A percentile compares a stretch with the other conserved stretches of the same genome.
phyloP scores from a whole-genome alignment of 2,888 invertebrate genomes.

The Diaprepes abbreviatus region DNA sequence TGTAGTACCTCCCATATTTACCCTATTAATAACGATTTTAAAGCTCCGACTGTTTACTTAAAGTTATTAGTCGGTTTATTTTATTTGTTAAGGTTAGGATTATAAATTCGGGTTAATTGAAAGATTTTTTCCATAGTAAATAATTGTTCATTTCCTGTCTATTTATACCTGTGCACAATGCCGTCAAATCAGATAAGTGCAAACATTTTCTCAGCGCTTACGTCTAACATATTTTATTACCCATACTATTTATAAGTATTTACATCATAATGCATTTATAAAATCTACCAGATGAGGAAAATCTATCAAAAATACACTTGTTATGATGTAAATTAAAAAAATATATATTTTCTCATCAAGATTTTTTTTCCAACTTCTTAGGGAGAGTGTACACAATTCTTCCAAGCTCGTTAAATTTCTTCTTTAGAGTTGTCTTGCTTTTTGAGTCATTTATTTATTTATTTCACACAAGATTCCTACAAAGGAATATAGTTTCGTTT shows the following conservation, averaged over 20 bases:
- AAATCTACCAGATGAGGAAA: not conserved
- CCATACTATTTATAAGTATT: not conserved
- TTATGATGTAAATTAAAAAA: no score
- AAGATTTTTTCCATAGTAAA: slow-evolving; percentile 9
- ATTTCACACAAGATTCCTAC: no score
- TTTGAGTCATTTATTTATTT: no score
- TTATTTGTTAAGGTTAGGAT: not conserved
- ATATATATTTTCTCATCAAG: no score
- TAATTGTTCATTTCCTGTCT: slow-evolving; percentile 16
- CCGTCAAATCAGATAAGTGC: not conserved
- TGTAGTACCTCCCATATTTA: slow-evolving; percentile 5
- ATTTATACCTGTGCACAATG: slow-evolving; percentile 15
- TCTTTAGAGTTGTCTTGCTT: no score
- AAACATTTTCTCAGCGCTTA: not conserved
- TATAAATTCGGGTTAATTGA: slow-evolving; percentile 21
- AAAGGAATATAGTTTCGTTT: no score
- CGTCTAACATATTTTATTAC: slow-evolving; percentile 7
- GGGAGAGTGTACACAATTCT: no score
- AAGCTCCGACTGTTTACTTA: not conserved
- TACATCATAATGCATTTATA: not conserved
- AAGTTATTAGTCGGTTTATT: slow-evolving; percentile 11
- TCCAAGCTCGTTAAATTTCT: no score
- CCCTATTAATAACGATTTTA: not conserved
- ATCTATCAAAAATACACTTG: slow-evolving; percentile 4
- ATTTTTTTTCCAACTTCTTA: no score